phyloP scores from a whole-genome alignment of 2,888 invertebrate species.

The Acanthococcus lagerstroemiae region DNA sequence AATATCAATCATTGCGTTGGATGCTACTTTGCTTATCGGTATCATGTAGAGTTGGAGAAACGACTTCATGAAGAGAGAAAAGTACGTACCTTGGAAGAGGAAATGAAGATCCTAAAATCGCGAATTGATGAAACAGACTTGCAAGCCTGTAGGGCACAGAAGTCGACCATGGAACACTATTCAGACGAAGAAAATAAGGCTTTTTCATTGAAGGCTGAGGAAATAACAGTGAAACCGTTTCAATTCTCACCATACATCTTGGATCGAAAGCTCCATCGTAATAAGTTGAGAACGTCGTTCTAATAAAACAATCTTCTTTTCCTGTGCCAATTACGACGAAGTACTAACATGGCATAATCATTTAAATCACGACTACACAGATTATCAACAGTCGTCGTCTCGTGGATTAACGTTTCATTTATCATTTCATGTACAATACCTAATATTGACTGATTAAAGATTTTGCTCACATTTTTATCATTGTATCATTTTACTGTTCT shows the following conservation, averaged over 20 bases:
- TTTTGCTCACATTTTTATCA: too few species aligned
- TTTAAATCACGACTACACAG: too few species aligned
- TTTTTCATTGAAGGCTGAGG: neutral
- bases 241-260: neutral
- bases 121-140: neutral
- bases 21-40: neutral
- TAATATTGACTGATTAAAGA: too few species aligned
- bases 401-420: too few species aligned
- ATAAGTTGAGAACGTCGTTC: neutral
- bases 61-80: neutral
- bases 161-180: neutral
- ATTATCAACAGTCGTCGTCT: too few species aligned
- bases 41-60: neutral
- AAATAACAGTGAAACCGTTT: neutral
- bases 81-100: neutral
- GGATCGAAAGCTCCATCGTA: neutral
- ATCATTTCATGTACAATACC: too few species aligned
- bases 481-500: too few species aligned
- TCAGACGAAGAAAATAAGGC: neutral
- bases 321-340: too few species aligned
- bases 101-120: neutral
- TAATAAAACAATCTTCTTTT: neutral
- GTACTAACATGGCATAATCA: too few species aligned
- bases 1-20: neutral
- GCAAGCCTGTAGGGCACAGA: too few species aligned